Evolutionary conservation across 2,888 invertebrate species (phyloP).

Genomic region (Ophion obscuratus): DNA sequence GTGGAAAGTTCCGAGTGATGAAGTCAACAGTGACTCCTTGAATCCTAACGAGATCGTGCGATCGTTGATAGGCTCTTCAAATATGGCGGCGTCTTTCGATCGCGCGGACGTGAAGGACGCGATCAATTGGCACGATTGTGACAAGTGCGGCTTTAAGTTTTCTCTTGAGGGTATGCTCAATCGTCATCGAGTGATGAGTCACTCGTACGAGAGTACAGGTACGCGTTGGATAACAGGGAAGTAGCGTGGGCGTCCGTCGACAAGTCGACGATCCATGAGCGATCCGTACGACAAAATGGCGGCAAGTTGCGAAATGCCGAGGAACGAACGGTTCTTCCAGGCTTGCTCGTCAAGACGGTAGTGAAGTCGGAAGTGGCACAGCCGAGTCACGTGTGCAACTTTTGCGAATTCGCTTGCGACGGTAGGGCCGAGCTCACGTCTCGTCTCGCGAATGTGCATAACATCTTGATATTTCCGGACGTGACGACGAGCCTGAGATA

Average conservation of each 20-base stretch:
- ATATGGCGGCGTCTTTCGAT: not conserved
- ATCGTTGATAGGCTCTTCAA: not conserved
- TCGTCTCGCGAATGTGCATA: slow-evolving; percentile 69
- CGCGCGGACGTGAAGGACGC: not conserved
- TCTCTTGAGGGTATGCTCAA: slow-evolving; percentile 74
- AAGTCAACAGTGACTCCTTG: not conserved
- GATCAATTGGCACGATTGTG: slow-evolving; percentile 69
- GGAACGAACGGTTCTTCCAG: not conserved
- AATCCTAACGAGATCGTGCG: not conserved
- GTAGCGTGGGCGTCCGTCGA: not conserved
- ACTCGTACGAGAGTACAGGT: slow-evolving; percentile 46
- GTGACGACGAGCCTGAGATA: slow-evolving; percentile 15
- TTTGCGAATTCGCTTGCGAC: slow-evolving; percentile 70
- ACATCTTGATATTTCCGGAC: slow-evolving; percentile 30
- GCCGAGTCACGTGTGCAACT: slow-evolving; percentile 63
- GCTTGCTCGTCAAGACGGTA: not conserved
- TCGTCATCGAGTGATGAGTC: slow-evolving; percentile 72
- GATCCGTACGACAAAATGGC: not conserved
- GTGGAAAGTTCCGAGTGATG: not conserved
- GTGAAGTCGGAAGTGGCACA: not conserved
- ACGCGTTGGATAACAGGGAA: slow-evolving; percentile 5
- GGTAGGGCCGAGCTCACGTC: slow-evolving; percentile 58
- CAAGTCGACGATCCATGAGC: not conserved
- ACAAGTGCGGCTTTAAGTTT: slow-evolving; percentile 76
- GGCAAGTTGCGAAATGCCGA: not conserved